Percentiles rank a stretch among this genome's conserved stretches.
phyloP scores from a whole-genome alignment of 1,140 invertebrate species.

The Ericerus pela region DNA sequence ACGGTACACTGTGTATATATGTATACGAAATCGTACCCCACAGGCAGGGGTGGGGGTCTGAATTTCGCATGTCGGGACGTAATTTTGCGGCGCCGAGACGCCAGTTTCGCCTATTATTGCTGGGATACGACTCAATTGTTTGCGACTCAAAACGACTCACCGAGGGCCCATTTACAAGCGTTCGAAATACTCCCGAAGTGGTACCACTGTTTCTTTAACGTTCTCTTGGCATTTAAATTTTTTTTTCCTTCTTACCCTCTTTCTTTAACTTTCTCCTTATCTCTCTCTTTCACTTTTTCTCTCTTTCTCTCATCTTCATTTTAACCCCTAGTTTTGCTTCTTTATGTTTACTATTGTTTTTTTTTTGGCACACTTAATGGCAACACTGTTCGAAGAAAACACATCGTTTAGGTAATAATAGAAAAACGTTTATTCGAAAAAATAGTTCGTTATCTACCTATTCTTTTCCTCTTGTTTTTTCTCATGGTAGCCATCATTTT shows the following conservation, averaged over 20 bases:
- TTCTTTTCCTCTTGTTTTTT: background rate
- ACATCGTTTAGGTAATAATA: slow-evolving; percentile 1
- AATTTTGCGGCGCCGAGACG: slow-evolving; percentile 9
- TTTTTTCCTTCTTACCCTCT: too few relatives aligned
- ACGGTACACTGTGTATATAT: too few relatives aligned
- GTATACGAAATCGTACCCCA: background rate
- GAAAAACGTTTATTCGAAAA: slow-evolving; percentile 3
- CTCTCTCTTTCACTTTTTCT: too few relatives aligned
- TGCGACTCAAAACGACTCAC: slow-evolving; percentile 11
- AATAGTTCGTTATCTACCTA: too few relatives aligned
- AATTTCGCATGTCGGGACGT: background rate
- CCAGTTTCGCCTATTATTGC: slow-evolving; percentile 9
- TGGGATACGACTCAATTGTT: slow-evolving; percentile 7
- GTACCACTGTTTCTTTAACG: background rate
- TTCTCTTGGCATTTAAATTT: slow-evolving; percentile 6
- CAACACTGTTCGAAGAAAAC: background rate
- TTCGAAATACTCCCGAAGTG: slow-evolving; percentile 9
- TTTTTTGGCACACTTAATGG: background rate
- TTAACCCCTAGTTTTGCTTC: too few relatives aligned
- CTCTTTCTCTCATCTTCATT: too few relatives aligned
- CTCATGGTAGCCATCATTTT: background rate
- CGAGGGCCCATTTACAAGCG: background rate
- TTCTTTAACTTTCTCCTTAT: too few relatives aligned
- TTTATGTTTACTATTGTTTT: too few relatives aligned
- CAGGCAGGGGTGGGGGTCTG: background rate